Evolutionary conservation across 2,113 vertebrate species (phyloP), one percentile per base, ranked within the genome.

Genomic region (Oxyura jamaicensis): DNA sequence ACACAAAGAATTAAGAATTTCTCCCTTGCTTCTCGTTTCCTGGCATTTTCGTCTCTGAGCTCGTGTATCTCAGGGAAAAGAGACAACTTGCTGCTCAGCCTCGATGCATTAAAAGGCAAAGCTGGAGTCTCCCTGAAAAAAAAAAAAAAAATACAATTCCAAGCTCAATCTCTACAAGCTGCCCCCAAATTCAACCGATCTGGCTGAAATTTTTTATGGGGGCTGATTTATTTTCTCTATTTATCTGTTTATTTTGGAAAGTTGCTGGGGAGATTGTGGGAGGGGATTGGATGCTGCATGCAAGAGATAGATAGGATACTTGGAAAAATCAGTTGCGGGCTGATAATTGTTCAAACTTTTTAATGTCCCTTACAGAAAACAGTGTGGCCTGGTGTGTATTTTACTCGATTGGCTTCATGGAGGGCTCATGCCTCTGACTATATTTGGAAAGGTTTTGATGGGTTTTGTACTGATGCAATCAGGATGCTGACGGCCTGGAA

Each of bases 191-290:
- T 79, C 39, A 56, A 72, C 53, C 69, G 88, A 12, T 67, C 62
- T 76, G 22, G 69, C 29, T 82, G 73, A 82, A 73, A 72, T 93
- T 91, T 86, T 87, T 1, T 63, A 41, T 76, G 2, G 2, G 58
- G 33, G 46, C 42, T 58, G 35, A 23, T 91, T 90, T 84, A 18
- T 87, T 96, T 95, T 94, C 86, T 91, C 65, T 88, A 3, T 94
- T 97, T 94, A 90, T 81, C 82, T 88, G 29, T 96, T 96, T 96
- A 93, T 95, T 96, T 97, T 96, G 95, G 94, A 95, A 74, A 87
- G 91, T 91, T 97, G 69, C 93, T 95, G 90, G 63, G 83, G 78
- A 87, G 83, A 93, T 91, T 65, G 83, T 92, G 74, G 86, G 87
- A 96, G 86, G 84, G 79, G 83, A 83, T 56, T 50, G 50, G 83